Evolutionary conservation across 1,140 invertebrate species (phyloP).

Genomic region (Globodera rostochiensis): DNA sequence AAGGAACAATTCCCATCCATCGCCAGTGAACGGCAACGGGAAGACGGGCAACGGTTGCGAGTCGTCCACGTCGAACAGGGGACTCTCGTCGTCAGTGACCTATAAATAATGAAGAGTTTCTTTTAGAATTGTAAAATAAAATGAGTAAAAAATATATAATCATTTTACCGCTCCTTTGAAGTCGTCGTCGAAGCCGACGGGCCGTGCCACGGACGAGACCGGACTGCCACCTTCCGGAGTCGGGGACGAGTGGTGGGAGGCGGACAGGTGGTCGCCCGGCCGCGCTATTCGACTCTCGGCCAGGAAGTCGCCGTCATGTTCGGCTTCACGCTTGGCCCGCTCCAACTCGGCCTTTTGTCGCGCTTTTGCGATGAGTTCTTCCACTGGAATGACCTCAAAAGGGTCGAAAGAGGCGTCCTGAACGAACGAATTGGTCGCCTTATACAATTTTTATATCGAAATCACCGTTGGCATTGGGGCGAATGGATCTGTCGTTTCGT

Average conservation of each 20-base stretch:
- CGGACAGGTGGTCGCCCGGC: conserved; percentile 1
- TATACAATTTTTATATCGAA: background rate
- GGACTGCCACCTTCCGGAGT: conserved; percentile 65
- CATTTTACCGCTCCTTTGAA: conserved; percentile 51
- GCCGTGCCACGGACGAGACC: conserved; percentile 43
- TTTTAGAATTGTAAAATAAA: too few relatives aligned
- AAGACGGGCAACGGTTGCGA: conserved; percentile 90
- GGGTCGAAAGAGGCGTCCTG: conserved; percentile 55
- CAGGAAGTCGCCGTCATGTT: conserved; percentile 27
- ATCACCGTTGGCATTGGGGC: conserved; percentile 22
- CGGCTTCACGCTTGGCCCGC: conserved; percentile 23
- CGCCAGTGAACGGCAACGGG: conserved; percentile 74
- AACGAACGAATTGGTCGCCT: conserved; percentile 12
- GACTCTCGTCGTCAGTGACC: conserved; percentile 64
- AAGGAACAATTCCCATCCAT: conserved; percentile 96
- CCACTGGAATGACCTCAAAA: conserved; percentile 58
- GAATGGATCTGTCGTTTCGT: conserved; percentile 32
- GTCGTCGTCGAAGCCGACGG: conserved; percentile 63
- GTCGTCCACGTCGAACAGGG: conserved; percentile 90
- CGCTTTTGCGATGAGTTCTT: conserved; percentile 62
- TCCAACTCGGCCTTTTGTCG: conserved; percentile 55
- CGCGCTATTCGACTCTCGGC: conserved; percentile 8
- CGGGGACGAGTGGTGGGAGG: conserved; percentile 51
- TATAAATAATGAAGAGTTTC: background rate
- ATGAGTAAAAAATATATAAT: background rate